Conservation (phyloP, 2,113 vertebrate genomes). For the Pan troglodytes region DNA sequence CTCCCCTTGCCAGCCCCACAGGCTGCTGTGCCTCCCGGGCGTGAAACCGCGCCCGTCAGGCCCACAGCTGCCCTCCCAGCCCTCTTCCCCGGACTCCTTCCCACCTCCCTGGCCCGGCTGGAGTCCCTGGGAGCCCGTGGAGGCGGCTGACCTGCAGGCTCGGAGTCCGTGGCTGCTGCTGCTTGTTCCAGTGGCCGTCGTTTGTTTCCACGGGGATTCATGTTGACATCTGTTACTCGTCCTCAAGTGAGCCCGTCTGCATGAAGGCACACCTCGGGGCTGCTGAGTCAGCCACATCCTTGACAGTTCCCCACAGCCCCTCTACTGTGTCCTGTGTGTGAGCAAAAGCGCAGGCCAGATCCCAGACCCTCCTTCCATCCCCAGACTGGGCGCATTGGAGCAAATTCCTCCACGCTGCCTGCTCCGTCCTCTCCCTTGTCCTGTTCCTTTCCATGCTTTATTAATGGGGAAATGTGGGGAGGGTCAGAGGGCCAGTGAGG, state of each 20-base stretch:
- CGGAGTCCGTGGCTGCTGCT: neutral
- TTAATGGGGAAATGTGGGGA: neutral
- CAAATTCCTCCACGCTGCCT: neutral
- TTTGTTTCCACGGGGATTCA: neutral
- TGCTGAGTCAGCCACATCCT: no score
- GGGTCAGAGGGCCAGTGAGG: neutral
- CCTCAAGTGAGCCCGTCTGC: neutral
- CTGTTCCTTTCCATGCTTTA: neutral
- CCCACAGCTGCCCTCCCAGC: neutral
- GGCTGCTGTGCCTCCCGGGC: accelerated
- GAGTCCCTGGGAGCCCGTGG: no score
- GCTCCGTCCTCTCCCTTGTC: neutral
- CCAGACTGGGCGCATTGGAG: neutral
- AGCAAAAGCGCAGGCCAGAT: neutral
- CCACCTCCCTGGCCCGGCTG: no score
- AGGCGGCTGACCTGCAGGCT: neutral
- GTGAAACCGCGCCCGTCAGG: neutral
- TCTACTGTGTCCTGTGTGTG: neutral
- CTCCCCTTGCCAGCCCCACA: neutral
- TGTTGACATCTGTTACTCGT: neutral
- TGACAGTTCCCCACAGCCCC: neutral
- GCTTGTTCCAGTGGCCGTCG: neutral
- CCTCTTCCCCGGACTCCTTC: neutral
- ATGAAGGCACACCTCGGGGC: neutral
- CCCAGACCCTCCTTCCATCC: neutral